phyloP scores from a whole-genome alignment of 30 jellyfish, hydroid and myxozoan genomes.

The Aurelia coerulea region DNA sequence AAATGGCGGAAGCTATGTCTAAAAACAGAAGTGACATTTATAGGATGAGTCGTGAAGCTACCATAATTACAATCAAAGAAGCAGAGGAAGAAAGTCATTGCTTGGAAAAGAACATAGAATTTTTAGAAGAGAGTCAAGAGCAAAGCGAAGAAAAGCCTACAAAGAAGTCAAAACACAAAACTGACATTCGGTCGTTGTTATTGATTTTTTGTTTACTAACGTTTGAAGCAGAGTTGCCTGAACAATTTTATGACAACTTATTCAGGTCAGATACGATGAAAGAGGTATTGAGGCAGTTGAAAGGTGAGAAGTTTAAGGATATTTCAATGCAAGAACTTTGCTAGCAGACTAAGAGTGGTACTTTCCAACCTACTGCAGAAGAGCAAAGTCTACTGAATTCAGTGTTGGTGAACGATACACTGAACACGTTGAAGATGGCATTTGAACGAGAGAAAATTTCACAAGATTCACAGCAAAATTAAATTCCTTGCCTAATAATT shows the following conservation, averaged over 20 bases:
- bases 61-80: neutral
- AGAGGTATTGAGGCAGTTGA: conserved; percentile 17
- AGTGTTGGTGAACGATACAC: too few relatives aligned
- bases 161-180: neutral
- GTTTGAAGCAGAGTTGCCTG: conserved; percentile 63
- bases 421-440: too few relatives aligned
- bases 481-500: too few relatives aligned
- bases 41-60: neutral
- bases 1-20: too few relatives aligned
- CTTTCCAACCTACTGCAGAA: too few relatives aligned
- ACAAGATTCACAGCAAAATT: too few relatives aligned
- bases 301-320: conserved; percentile 8
- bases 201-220: conserved; percentile 41
- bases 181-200: conserved; percentile 4
- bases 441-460: too few relatives aligned
- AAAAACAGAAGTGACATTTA: neutral
- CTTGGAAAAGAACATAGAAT: neutral
- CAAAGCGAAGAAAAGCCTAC: neutral
- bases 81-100: neutral
- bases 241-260: conserved; percentile 34
- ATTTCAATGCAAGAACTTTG: conserved; percentile 30
- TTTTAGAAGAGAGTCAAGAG: neutral
- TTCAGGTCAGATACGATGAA: conserved; percentile 38
- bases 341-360: neutral
- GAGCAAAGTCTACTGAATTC: too few relatives aligned